Evolutionary conservation across 2,888 invertebrate genomes (phyloP).

Genomic region (Sicus ferrugineus): DNA sequence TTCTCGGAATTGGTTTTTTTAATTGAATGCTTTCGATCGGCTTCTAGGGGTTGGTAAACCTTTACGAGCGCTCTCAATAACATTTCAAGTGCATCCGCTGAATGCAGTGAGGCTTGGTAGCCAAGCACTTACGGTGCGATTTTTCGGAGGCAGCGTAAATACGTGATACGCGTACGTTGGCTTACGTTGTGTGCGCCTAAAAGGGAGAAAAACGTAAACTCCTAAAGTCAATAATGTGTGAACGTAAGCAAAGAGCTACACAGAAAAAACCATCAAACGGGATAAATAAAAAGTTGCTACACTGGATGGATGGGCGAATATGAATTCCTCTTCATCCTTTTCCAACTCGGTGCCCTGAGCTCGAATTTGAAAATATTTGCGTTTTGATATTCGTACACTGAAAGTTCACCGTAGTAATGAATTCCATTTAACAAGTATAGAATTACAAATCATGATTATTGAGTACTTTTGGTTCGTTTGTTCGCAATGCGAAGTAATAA

Average conservation of each 20-base stretch:
- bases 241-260: neutral
- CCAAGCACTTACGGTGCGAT: neutral
- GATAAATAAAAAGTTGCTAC: neutral
- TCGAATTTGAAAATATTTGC: too few species aligned
- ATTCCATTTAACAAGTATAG: too few species aligned
- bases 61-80: slow-evolving; percentile 16
- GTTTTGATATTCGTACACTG: too few species aligned
- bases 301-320: too few species aligned
- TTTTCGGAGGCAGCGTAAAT: neutral
- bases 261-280: neutral
- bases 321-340: too few species aligned
- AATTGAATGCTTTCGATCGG: slow-evolving; percentile 61
- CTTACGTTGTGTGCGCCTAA: neutral
- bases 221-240: slow-evolving; percentile 2
- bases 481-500: too few species aligned
- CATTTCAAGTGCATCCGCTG: slow-evolving; percentile 1
- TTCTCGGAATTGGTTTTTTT: slow-evolving; percentile 61
- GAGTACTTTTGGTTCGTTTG: too few species aligned
- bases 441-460: too few species aligned
- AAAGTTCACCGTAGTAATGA: too few species aligned
- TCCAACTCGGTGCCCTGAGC: too few species aligned
- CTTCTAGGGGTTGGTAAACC: too few species aligned
- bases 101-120: neutral
- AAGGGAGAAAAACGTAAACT: neutral
- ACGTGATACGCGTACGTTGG: neutral